phyloP scores from a whole-genome alignment of 2,797 vertebrate genomes.

The Pterois miles region DNA sequence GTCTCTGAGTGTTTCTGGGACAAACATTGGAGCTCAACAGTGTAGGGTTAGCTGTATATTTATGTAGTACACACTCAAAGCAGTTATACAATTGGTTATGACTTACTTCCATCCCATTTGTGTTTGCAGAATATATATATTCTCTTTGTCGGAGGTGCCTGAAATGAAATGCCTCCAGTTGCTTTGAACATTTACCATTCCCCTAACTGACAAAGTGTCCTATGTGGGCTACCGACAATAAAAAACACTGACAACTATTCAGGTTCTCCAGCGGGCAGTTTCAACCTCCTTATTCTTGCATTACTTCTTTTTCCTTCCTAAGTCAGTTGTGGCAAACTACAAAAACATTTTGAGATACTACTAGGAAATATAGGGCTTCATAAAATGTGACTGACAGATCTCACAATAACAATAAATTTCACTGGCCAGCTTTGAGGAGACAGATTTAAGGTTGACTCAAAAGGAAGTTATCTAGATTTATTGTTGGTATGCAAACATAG shows the following conservation, averaged over 20 bases:
- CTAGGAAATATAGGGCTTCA: conserved; percentile 16
- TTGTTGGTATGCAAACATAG: neutral
- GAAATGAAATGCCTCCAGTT: conserved; percentile 42
- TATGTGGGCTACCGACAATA: conserved; percentile 35
- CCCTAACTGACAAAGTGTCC: conserved; percentile 25
- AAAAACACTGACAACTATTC: conserved; percentile 23
- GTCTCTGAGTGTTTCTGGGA: conserved; percentile 14
- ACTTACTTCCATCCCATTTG: conserved; percentile 48
- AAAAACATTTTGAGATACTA: conserved; percentile 23
- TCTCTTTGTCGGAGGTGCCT: conserved; percentile 46
- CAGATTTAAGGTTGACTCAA: conserved; percentile 2
- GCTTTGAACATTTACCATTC: conserved; percentile 57
- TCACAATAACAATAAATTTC: neutral
- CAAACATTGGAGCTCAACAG: conserved; percentile 9
- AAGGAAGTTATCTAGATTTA: neutral
- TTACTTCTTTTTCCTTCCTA: conserved; percentile 6
- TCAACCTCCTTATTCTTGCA: conserved; percentile 27
- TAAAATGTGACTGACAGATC: conserved; percentile 26
- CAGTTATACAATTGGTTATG: conserved; percentile 34
- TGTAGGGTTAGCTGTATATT: conserved; percentile 15
- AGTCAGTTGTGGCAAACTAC: conserved; percentile 24
- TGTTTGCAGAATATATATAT: conserved; percentile 42
- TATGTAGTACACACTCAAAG: conserved; percentile 34
- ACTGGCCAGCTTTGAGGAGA: neutral
- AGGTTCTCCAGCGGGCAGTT: conserved; percentile 35